Conservation (phyloP, 2,797 vertebrate genomes). For the Melanotaenia pygmaea region DNA sequence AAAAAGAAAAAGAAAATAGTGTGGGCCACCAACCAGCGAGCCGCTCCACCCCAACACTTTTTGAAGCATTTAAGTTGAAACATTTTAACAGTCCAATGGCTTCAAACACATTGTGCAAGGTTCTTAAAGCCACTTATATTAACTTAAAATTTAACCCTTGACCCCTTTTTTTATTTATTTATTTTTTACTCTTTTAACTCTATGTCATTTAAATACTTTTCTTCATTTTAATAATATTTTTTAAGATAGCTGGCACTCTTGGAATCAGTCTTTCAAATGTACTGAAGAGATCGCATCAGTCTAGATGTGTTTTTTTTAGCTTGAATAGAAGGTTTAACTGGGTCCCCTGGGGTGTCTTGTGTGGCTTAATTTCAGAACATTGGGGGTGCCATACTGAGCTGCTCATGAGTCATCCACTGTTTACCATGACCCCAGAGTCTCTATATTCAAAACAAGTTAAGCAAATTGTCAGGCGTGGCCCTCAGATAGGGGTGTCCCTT, state of each 20-base stretch:
- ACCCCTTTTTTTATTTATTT: background rate
- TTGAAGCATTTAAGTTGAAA: slow-evolving; percentile 9
- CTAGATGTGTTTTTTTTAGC: background rate
- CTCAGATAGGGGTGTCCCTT: background rate
- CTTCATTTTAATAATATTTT: background rate
- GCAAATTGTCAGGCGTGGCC: background rate
- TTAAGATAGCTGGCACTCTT: background rate
- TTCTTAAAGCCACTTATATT: background rate
- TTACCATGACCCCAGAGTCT: background rate
- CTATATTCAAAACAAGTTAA: background rate
- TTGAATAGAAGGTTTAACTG: background rate
- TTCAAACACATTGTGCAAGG: background rate
- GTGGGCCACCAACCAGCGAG: slow-evolving; percentile 45
- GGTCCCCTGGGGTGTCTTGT: background rate
- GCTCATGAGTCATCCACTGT: background rate
- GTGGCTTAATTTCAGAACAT: background rate
- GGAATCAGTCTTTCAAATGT: background rate
- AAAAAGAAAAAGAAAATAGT: slow-evolving; percentile 21
- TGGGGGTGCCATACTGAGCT: background rate
- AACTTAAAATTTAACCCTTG: background rate
- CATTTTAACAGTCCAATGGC: background rate
- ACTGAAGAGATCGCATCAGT: background rate
- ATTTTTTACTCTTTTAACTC: background rate
- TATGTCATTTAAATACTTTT: background rate
- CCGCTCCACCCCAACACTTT: slow-evolving; percentile 27